These are phyloP conservation scores for Perizoma affinitatum DNA, from an alignment of 2,888 invertebrate species.

Conservation along the genomic window DNA sequence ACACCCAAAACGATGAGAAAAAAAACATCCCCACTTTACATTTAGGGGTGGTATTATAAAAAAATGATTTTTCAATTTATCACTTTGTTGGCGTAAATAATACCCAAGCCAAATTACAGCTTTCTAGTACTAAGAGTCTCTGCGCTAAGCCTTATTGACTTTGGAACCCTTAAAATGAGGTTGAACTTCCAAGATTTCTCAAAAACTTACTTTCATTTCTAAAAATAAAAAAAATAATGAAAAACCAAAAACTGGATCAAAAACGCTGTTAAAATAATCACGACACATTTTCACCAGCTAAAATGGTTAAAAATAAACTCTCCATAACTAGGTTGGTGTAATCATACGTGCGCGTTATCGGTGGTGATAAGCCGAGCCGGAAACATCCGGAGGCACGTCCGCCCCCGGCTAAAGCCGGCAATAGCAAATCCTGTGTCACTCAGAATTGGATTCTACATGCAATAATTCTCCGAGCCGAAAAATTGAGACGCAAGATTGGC, in stretches of 20 bases:
- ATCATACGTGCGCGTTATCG: conserved; percentile 65
- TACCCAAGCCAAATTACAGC: no score
- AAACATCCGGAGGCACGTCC: conserved; percentile 60
- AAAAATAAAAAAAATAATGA: no score
- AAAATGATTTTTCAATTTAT: no score
- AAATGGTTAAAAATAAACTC: conserved; percentile 30
- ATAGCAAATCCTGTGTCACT: conserved; percentile 11
- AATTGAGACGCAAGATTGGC: background rate
- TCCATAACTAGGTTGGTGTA: conserved; percentile 30
- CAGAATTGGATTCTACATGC: background rate
- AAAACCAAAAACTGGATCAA: background rate
- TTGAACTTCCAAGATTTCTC: no score
- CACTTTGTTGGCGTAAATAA: no score
- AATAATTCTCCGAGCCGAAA: background rate
- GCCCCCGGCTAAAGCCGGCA: conserved; percentile 34
- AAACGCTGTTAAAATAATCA: background rate
- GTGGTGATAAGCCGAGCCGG: conserved; percentile 71
- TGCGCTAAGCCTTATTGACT: no score
- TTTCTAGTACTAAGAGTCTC: no score
- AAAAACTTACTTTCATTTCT: no score
- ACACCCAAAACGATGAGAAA: no score
- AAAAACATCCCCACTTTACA: no score
- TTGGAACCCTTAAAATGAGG: no score
- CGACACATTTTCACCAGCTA: conserved; percentile 23
- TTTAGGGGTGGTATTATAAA: no score